phyloP scores from a whole-genome alignment of 2,113 vertebrate species.

The Clupea harengus region DNA sequence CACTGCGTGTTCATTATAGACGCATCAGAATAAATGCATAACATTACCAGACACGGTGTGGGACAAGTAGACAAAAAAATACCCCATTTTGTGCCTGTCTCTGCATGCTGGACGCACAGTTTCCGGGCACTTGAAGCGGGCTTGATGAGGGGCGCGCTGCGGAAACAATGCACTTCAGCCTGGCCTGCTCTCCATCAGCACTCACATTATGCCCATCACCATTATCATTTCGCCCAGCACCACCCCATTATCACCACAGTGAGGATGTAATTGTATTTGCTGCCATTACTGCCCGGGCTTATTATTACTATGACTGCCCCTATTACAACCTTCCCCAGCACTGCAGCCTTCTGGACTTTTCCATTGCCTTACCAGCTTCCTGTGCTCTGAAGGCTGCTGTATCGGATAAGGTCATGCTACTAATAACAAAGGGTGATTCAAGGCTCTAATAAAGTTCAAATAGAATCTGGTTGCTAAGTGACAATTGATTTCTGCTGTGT shows the following conservation, averaged over 20 bases:
- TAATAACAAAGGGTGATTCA: not conserved
- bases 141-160: not conserved
- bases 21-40: conserved; percentile 6
- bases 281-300: conserved; percentile 15
- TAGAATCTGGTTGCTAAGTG: not conserved
- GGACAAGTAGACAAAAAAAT: not conserved
- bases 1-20: not conserved
- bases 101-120: not conserved
- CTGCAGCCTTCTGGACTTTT: not conserved
- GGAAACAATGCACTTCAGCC: conserved; percentile 6
- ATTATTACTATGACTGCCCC: not conserved
- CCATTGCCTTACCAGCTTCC: not conserved
- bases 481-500: not conserved
- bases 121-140: not conserved
- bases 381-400: not conserved
- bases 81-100: not conserved
- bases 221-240: conserved; percentile 20
- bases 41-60: not conserved
- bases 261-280: conserved; percentile 25
- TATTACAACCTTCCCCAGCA: not conserved
- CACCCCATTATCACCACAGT: conserved; percentile 26
- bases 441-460: not conserved
- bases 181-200: not conserved
- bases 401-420: not conserved
- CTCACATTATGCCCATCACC: conserved; percentile 23